These are phyloP conservation scores for Chelon auratus DNA, from an alignment of 2,797 vertebrate genomes.

Conservation along the genomic window DNA sequence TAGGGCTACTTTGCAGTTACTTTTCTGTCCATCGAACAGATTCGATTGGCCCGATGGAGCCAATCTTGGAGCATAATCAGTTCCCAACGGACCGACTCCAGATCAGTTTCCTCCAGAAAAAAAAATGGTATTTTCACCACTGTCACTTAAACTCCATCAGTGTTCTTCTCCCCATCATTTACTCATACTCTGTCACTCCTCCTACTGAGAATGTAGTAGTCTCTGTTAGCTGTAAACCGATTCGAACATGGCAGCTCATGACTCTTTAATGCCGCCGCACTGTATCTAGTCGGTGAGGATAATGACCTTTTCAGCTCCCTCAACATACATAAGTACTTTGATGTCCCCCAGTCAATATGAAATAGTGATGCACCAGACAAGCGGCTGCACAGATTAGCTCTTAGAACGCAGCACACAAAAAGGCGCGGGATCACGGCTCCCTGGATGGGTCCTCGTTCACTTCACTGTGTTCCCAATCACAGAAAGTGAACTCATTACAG, in stretches of 20 bases:
- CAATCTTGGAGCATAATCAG: no score
- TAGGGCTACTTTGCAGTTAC: no score
- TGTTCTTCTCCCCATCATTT: constrained; percentile 10
- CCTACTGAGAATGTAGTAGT: not conserved
- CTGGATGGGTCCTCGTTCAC: constrained; percentile 13
- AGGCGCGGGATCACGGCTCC: constrained; percentile 26
- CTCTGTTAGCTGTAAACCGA: constrained; percentile 38
- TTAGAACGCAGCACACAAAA: constrained; percentile 23
- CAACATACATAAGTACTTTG: constrained; percentile 33
- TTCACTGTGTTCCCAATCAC: constrained; percentile 31
- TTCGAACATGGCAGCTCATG: constrained; percentile 51
- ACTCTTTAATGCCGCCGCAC: constrained; percentile 55
- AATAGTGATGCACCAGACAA: constrained; percentile 27
- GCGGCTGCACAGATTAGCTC: constrained; percentile 44
- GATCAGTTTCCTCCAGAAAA: no score
- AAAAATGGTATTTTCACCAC: not conserved
- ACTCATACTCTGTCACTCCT: constrained; percentile 7
- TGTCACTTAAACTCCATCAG: constrained; percentile 1
- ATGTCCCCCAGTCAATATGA: constrained; percentile 47
- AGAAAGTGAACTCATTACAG: constrained; percentile 44
- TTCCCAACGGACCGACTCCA: no score
- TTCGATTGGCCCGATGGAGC: no score
- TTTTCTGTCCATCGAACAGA: no score
- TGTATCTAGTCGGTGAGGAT: constrained; percentile 27
- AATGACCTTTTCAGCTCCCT: constrained; percentile 32